Percentiles rank a stretch among this genome's conserved stretches.
These are phyloP conservation scores for Cyrtonyx montezumae DNA, from an alignment of 2,113 vertebrate species.

Conservation along the genomic window DNA sequence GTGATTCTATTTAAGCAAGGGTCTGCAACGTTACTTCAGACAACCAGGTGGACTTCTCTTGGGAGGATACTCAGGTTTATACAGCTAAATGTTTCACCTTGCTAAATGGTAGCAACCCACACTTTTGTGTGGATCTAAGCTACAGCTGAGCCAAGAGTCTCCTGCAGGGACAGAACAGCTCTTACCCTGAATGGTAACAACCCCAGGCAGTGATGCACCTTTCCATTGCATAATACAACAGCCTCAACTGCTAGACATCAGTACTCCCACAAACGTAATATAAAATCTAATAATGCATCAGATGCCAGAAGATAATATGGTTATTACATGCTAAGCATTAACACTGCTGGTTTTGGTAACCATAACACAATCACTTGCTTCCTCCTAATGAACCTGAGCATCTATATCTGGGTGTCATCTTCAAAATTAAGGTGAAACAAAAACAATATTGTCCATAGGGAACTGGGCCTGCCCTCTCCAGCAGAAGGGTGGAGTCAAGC, in stretches of 20 bases:
- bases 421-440: not conserved
- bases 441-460: not conserved
- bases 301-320: not conserved
- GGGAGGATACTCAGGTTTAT: not conserved
- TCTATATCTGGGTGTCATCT: not conserved
- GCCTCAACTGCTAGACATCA: not conserved
- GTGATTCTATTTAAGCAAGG: not conserved
- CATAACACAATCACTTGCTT: not conserved
- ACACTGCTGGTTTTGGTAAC: not conserved
- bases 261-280: not conserved
- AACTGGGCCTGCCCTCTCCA: not conserved
- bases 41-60: not conserved
- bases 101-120: not conserved
- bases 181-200: not conserved
- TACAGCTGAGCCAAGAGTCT: not conserved
- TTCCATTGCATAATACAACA: not conserved
- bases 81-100: not conserved
- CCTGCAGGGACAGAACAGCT: not conserved
- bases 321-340: not conserved
- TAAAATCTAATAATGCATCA: not conserved
- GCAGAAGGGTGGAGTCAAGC: not conserved
- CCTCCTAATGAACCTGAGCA: not conserved
- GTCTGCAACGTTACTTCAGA: not conserved
- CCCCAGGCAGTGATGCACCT: not conserved
- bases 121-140: not conserved